Percentiles rank a stretch among this genome's conserved stretches.
These are phyloP conservation scores for Erebia epiphron DNA, from an alignment of 2,888 invertebrate species.

Conservation along the genomic window DNA sequence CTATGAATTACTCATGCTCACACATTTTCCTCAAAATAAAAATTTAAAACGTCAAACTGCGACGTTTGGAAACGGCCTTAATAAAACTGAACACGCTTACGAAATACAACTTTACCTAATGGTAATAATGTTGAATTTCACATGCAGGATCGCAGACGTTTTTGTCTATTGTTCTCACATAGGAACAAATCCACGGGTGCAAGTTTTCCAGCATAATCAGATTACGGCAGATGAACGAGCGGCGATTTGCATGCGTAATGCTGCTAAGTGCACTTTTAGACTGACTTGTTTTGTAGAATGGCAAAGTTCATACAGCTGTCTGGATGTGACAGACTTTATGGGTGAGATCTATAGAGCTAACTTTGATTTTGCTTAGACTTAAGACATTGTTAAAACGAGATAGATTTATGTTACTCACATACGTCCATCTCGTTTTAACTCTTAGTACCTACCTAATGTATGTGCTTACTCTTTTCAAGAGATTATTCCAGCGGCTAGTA, in stretches of 20 bases:
- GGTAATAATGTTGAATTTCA: constrained; percentile 27
- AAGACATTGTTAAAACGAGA: too few species aligned
- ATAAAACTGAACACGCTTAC: background rate
- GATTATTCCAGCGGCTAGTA: too few species aligned
- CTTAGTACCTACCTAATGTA: too few species aligned
- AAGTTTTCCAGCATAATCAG: constrained; percentile 62
- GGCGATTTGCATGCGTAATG: constrained; percentile 75
- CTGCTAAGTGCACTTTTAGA: constrained; percentile 70
- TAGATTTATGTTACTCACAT: too few species aligned
- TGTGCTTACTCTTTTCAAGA: too few species aligned
- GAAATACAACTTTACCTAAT: constrained; percentile 26
- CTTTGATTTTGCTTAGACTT: too few species aligned
- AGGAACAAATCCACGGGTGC: constrained; percentile 40
- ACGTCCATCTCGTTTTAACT: too few species aligned
- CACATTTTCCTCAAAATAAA: too few species aligned
- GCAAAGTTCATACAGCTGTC: constrained; percentile 18
- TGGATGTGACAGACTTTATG: constrained; percentile 25
- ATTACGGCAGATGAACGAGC: constrained; percentile 67
- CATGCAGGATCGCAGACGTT: constrained; percentile 23
- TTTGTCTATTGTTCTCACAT: constrained; percentile 42
- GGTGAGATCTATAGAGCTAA: too few species aligned
- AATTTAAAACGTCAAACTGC: background rate
- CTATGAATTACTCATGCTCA: too few species aligned
- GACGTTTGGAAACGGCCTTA: constrained; percentile 16
- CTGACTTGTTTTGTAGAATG: constrained; percentile 53